Evolutionary conservation across 2,113 vertebrate species (phyloP).

Genomic region (Leptobrachium ailaonicum): DNA sequence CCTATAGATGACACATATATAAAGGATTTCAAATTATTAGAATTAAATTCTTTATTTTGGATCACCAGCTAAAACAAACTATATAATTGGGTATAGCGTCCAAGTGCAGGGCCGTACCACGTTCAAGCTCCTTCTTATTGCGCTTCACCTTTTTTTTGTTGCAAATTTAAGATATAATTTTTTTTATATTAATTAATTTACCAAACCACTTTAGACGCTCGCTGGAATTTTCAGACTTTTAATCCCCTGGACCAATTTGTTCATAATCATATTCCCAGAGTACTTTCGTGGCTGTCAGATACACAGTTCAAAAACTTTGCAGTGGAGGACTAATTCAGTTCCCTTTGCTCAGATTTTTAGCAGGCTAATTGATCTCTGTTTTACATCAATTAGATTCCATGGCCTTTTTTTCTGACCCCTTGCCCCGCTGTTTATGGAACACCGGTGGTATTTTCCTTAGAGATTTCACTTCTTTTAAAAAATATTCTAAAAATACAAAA

Average conservation of each 20-base stretch:
- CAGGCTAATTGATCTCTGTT: constrained; percentile 29
- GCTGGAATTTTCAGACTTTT: constrained; percentile 41
- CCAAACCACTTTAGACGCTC: constrained; percentile 31
- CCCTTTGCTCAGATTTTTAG: constrained; percentile 11
- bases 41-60: too few relatives aligned
- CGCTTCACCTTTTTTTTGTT: constrained; percentile 23
- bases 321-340: constrained; percentile 27
- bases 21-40: too few relatives aligned
- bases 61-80: too few relatives aligned
- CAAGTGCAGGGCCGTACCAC: background rate
- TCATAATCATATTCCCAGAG: constrained; percentile 27
- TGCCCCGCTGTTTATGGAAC: background rate
- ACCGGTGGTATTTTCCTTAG: background rate
- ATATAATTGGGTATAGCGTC: too few relatives aligned
- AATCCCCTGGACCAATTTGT: constrained; percentile 45
- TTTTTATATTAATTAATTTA: constrained; percentile 43
- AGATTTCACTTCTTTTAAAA: background rate
- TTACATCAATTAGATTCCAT: constrained; percentile 26
- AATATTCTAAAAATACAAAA: background rate
- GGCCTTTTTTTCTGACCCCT: background rate
- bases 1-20: too few relatives aligned
- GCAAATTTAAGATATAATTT: constrained; percentile 13
- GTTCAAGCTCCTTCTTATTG: background rate
- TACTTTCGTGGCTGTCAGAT: constrained; percentile 23
- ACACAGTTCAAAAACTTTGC: constrained; percentile 40